A percentile compares a stretch with the other conserved stretches of the same genome.
Conservation (phyloP, 2,113 vertebrate species). For the Bubo bubo region DNA sequence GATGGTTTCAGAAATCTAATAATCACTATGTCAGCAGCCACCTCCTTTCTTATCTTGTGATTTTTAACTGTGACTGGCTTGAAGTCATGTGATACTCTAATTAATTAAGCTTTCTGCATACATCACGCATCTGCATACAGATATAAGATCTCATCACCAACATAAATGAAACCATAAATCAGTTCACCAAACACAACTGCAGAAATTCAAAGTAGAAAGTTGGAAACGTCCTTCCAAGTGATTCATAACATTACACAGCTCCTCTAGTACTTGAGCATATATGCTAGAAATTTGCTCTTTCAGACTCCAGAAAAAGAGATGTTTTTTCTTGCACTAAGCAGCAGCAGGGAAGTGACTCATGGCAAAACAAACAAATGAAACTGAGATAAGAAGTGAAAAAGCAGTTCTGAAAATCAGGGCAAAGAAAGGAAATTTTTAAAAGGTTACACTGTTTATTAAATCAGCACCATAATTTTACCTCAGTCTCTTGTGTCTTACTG, state of each 20-base stretch:
- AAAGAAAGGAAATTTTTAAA: neutral
- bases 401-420: neutral
- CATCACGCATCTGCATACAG: neutral
- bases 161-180: neutral
- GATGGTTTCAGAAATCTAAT: neutral
- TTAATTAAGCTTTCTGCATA: neutral
- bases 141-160: neutral
- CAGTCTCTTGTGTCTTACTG: neutral
- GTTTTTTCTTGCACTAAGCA: neutral
- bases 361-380: neutral
- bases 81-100: neutral
- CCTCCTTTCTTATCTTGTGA: neutral
- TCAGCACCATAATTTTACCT: neutral
- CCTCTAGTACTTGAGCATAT: neutral
- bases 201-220: neutral
- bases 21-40: neutral
- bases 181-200: neutral
- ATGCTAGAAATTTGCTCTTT: neutral
- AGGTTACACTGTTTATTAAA: neutral
- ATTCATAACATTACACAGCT: neutral
- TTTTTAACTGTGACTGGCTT: neutral
- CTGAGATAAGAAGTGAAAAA: neutral
- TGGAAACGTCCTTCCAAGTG: neutral
- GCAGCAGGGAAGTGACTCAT: neutral
- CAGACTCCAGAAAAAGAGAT: neutral